phyloP scores from a whole-genome alignment of 2,797 vertebrate species.

The Cuniculus paca region DNA sequence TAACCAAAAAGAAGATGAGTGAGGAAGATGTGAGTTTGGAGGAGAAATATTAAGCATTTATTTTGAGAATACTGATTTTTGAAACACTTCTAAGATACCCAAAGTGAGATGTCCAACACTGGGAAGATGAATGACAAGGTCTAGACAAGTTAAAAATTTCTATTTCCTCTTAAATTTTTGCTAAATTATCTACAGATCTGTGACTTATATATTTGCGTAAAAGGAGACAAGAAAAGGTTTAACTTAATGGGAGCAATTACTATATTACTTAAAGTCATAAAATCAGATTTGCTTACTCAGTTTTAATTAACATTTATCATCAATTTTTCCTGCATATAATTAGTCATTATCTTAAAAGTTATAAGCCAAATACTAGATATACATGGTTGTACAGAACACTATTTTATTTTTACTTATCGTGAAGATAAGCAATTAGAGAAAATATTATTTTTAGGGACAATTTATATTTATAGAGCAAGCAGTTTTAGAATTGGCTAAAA shows the following conservation, averaged over 20 bases:
- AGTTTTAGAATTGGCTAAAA: slow-evolving; percentile 4
- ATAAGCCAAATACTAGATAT: neutral
- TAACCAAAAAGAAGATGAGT: neutral
- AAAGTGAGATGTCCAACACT: neutral
- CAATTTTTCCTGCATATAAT: neutral
- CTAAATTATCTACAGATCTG: neutral
- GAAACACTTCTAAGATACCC: neutral
- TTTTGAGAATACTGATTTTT: slow-evolving; percentile 25
- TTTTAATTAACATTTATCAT: slow-evolving; percentile 40
- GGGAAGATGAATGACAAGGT: neutral
- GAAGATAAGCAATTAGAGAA: slow-evolving; percentile 21
- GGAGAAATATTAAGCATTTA: neutral
- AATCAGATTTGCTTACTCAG: neutral
- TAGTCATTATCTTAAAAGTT: neutral
- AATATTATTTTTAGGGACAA: slow-evolving; percentile 47
- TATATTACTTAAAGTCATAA: neutral
- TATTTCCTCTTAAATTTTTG: slow-evolving; percentile 41
- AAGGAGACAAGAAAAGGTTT: neutral
- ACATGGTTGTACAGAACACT: neutral
- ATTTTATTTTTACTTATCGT: neutral
- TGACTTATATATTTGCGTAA: neutral
- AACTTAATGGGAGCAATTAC: neutral
- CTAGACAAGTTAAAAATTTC: neutral
- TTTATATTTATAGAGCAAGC: neutral
- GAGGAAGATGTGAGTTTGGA: neutral